These are phyloP conservation scores for Lontra canadensis DNA, from an alignment of 2,113 vertebrate species.

Conservation along the genomic window DNA sequence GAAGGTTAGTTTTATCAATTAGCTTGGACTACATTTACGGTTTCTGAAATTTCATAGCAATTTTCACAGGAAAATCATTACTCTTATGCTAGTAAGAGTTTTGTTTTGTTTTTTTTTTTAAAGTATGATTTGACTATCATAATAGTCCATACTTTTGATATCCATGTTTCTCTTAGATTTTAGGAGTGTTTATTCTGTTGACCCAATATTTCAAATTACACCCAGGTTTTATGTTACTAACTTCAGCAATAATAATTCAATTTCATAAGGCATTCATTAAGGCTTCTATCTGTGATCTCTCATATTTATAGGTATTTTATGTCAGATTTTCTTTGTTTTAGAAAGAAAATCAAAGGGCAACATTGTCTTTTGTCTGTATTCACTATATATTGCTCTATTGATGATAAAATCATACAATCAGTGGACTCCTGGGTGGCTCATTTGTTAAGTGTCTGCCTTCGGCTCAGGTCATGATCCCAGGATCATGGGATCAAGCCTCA, in stretches of 20 bases:
- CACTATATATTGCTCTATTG: neutral
- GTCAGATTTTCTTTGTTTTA: neutral
- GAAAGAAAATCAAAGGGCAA: neutral
- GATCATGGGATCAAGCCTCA: too few relatives aligned
- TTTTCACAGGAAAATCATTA: constrained; percentile 3
- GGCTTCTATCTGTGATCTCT: neutral
- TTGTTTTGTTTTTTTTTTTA: too few relatives aligned
- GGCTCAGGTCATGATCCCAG: too few relatives aligned
- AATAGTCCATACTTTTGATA: neutral
- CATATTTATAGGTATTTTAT: neutral
- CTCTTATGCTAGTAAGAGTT: neutral
- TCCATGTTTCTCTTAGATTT: neutral
- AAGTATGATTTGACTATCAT: constrained; percentile 25
- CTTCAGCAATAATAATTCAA: neutral
- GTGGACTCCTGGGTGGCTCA: too few relatives aligned
- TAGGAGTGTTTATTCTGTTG: neutral
- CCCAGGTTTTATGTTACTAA: neutral
- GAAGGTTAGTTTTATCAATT: constrained; percentile 26
- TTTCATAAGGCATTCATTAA: neutral
- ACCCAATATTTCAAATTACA: neutral
- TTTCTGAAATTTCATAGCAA: neutral
- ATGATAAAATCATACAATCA: neutral
- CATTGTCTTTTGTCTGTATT: neutral
- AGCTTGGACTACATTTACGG: neutral
- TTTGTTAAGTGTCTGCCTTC: too few relatives aligned